These are phyloP conservation scores for Cyanoderma ruficeps DNA, from an alignment of 2,113 vertebrate species.

Conservation along the genomic window DNA sequence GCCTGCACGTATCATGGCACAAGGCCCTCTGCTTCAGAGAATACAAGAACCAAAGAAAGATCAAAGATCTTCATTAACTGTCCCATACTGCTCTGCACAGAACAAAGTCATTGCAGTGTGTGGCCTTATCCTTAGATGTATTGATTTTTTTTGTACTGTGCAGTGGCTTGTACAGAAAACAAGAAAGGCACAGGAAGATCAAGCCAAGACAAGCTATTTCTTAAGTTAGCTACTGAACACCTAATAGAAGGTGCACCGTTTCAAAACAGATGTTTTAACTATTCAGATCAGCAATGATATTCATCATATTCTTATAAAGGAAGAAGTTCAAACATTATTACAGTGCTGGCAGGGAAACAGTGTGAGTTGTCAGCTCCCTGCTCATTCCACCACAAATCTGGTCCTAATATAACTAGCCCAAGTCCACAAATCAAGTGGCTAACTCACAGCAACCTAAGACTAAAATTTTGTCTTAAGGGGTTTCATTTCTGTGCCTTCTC, in stretches of 20 bases:
- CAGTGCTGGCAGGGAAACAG: background rate
- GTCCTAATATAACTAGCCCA: background rate
- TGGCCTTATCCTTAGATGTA: background rate
- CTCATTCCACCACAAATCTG: background rate
- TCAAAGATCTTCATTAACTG: background rate
- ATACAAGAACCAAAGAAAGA: background rate
- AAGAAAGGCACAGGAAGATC: background rate
- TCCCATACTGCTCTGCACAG: background rate
- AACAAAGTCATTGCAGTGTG: background rate
- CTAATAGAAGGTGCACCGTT: background rate
- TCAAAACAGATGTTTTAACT: background rate
- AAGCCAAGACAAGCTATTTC: background rate
- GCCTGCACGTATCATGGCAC: background rate
- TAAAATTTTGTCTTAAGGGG: background rate
- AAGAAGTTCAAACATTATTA: background rate
- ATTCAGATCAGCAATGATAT: background rate
- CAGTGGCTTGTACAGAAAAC: background rate
- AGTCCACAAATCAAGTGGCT: background rate
- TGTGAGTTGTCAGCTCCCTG: rapidly evolving
- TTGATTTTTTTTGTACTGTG: background rate
- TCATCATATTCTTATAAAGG: background rate
- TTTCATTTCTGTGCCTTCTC: background rate
- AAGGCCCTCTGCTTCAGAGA: background rate
- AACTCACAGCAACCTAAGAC: background rate
- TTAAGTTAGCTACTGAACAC: background rate